Conservation (phyloP, 2,888 invertebrate genomes). For the Caenorhabditis becei region DNA sequence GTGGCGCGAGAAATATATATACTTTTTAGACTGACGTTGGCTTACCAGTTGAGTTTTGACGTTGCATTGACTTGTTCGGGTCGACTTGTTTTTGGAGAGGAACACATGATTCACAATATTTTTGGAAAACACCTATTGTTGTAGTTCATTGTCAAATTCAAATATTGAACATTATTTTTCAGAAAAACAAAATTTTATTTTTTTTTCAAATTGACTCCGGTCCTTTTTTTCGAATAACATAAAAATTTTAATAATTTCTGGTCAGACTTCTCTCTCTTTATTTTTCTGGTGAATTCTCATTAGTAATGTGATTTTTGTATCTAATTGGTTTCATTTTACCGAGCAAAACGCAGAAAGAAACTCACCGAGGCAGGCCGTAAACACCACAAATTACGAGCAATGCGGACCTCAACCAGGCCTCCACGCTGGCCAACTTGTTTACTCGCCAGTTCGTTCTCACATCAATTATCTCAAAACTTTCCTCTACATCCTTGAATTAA, state of each 20-base stretch:
- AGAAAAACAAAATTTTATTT: too few species aligned
- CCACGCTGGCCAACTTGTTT: slow-evolving; percentile 26
- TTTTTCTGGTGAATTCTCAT: background rate
- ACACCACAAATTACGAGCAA: slow-evolving; percentile 30
- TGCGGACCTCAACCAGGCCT: slow-evolving; percentile 30
- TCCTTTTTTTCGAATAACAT: too few species aligned
- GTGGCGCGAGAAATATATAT: background rate
- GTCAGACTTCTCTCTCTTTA: too few species aligned
- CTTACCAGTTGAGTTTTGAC: background rate
- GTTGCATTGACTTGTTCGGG: background rate
- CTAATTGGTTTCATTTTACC: background rate
- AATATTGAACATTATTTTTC: too few species aligned
- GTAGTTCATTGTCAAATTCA: too few species aligned
- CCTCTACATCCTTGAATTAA: background rate
- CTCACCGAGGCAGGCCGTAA: background rate
- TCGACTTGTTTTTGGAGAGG: too few species aligned
- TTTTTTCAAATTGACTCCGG: too few species aligned
- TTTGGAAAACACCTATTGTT: too few species aligned
- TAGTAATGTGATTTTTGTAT: background rate
- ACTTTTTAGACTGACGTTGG: slow-evolving; percentile 1
- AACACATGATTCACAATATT: background rate
- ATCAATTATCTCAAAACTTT: background rate
- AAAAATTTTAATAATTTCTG: too few species aligned
- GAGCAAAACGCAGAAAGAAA: too few species aligned
- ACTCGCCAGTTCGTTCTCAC: background rate